Conservation (phyloP, 2,888 invertebrate species). For the Pseudanteris insignis region DNA sequence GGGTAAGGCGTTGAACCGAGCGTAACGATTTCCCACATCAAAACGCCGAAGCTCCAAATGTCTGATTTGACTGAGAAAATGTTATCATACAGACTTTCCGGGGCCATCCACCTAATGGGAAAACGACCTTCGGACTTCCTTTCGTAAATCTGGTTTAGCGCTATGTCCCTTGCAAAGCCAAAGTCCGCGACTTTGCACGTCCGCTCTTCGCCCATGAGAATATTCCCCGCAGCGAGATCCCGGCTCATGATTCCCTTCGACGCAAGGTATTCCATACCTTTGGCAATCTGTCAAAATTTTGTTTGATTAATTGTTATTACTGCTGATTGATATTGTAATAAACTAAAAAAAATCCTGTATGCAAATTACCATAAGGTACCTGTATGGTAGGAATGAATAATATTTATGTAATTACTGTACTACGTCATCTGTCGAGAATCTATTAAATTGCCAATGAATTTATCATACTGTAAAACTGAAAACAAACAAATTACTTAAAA, state of each 20-base stretch:
- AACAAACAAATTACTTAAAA: no score
- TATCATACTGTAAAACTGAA: no score
- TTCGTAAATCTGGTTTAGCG: slow-evolving; percentile 88
- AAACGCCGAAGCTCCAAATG: slow-evolving; percentile 94
- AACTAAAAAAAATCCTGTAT: no score
- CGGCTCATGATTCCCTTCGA: slow-evolving; percentile 78
- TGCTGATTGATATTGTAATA: no score
- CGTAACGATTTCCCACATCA: slow-evolving; percentile 96
- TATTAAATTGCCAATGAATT: no score
- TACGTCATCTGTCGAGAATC: no score
- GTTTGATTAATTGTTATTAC: no score
- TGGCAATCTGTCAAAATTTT: slow-evolving; percentile 73
- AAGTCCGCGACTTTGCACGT: slow-evolving; percentile 94
- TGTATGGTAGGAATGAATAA: no score
- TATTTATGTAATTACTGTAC: no score
- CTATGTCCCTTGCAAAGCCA: slow-evolving; percentile 90
- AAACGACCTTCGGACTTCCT: slow-evolving; percentile 80
- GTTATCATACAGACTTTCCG: slow-evolving; percentile 93
- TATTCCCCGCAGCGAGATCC: slow-evolving; percentile 89
- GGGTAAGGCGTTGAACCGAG: slow-evolving; percentile 95
- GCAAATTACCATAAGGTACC: no score
- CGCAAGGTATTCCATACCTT: slow-evolving; percentile 63
- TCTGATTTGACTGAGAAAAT: slow-evolving; percentile 94
- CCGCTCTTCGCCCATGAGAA: slow-evolving; percentile 86
- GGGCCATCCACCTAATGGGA: slow-evolving; percentile 92